Percentiles rank a stretch among this genome's conserved stretches.
phyloP scores from a whole-genome alignment of 92 coral and sea anemone genomes.

The Muricea muricata region DNA sequence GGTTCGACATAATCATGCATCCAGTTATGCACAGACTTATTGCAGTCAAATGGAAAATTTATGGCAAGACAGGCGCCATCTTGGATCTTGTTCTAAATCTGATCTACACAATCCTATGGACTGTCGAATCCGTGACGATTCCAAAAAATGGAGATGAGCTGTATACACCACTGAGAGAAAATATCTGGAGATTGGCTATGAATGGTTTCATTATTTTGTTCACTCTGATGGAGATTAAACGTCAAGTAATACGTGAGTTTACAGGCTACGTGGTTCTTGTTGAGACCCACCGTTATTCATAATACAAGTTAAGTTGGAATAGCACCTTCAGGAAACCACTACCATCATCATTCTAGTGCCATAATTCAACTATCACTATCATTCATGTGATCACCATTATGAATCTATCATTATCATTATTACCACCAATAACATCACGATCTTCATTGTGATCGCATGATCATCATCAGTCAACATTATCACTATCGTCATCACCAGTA shows the following conservation, averaged over 20 bases:
- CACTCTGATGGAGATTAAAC: conserved; percentile 8
- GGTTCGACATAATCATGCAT: conserved; percentile 73
- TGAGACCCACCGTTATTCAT: too few species aligned
- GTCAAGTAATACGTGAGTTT: conserved; percentile 8
- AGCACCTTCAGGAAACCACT: too few species aligned
- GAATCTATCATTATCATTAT: too few species aligned
- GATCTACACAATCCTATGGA: conserved; percentile 59
- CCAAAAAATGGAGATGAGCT: conserved; percentile 43
- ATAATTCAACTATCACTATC: too few species aligned
- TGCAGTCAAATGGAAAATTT: conserved; percentile 64
- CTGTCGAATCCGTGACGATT: conserved; percentile 57
- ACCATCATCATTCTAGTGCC: too few species aligned
- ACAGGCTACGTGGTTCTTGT: neutral
- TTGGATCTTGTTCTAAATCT: conserved; percentile 54
- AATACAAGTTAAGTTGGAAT: too few species aligned
- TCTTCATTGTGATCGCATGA: too few species aligned
- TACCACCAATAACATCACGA: too few species aligned
- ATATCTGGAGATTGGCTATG: conserved; percentile 48
- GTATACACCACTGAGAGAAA: conserved; percentile 50
- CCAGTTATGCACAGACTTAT: conserved; percentile 72
- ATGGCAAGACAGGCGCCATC: conserved; percentile 52
- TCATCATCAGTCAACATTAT: too few species aligned
- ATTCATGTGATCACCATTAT: too few species aligned
- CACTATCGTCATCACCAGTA: neutral
- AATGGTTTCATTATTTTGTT: neutral